These are phyloP conservation scores for Drosophila jambulina DNA, from an alignment of 1,140 invertebrate species.

Conservation along the genomic window DNA sequence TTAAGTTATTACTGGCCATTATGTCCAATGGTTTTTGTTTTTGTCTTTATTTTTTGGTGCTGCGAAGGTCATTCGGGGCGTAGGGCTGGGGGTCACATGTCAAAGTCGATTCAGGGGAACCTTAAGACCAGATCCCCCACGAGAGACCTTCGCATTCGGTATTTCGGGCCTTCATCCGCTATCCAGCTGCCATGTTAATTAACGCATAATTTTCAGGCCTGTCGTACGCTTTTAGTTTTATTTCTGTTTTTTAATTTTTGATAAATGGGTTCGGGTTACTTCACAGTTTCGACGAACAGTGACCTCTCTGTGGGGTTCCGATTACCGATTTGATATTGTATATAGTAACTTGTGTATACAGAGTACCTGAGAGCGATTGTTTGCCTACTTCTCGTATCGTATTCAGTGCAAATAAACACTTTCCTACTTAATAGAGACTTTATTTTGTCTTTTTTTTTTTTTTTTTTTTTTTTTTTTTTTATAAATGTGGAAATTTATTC, in stretches of 20 bases:
- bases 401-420: slow-evolving; percentile 12
- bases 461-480: no score
- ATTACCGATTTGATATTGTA: slow-evolving; percentile 44
- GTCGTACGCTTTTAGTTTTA: slow-evolving; percentile 40
- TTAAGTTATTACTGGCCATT: slow-evolving; percentile 19
- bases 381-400: background rate
- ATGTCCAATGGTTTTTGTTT: slow-evolving; percentile 38
- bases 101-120: slow-evolving; percentile 51
- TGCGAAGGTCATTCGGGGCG: slow-evolving; percentile 53
- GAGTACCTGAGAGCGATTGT: slow-evolving; percentile 25
- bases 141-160: slow-evolving; percentile 29
- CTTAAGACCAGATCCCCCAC: slow-evolving; percentile 60
- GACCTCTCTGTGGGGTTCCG: slow-evolving; percentile 49
- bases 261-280: slow-evolving; percentile 61
- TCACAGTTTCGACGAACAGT: slow-evolving; percentile 29
- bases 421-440: slow-evolving; percentile 32
- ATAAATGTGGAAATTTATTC: no score
- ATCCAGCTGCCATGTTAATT: slow-evolving; percentile 70
- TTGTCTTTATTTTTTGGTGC: slow-evolving; percentile 3
- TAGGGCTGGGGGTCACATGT: slow-evolving; percentile 63
- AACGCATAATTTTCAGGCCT: slow-evolving; percentile 72
- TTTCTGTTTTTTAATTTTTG: slow-evolving; percentile 46
- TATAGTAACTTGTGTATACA: background rate
- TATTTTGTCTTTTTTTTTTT: no score
- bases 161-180: slow-evolving; percentile 23